Evolutionary conservation across 2,113 vertebrate species (phyloP), one percentile per base, ranked within the genome.

Genomic region (Gymnarchus niloticus): DNA sequence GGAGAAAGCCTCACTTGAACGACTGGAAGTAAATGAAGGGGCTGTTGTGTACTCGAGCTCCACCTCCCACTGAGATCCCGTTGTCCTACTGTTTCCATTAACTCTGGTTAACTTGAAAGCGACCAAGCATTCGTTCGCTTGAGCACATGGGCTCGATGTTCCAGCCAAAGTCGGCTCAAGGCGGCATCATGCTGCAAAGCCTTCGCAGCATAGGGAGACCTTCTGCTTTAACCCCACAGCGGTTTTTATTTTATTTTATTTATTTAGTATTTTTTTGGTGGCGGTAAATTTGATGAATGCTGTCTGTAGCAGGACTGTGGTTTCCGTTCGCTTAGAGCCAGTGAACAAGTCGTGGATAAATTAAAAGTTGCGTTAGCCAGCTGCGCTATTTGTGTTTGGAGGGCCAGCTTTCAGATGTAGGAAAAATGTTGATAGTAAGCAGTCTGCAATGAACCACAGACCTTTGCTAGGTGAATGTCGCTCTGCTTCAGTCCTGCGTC

Each of bases 241-340:
- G 10, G 21, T 80, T 80, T 57, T n/a, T 65, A 25, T 65, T 54
- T 54, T 14, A 54, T 7, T 7, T 7, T 14, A 7, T 54, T 7
- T 7, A 6, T 14, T 54, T 14, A 54, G 52, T 14, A 54, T 6
- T n/a, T 5, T 78, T 48, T 44, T 78, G 44, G 73, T 56, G 80
- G 80, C 14, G 51, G 80, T 82, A 56, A 54, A 54, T 82, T 56
- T 82, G 80, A 82, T 82, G 48, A 54, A 82, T 33, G 49, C 37
- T 51, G 17, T 33, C 49, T 37, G 6, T 17, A 10, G 6, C 12
- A 6, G 6, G 48, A 41, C 49, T 33, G 25, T 56, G 80, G 80
- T 82, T 54, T 82, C 51, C 80, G 12, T 52, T 82, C 56, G 51
- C 25, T 54, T 82, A 56, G 17, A n/a, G 80, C 49, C 25, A 82